A percentile compares a stretch with the other conserved stretches of the same genome.
Conservation (phyloP, 37 sponge, comb jelly and placozoan genomes). For the Aplysina aerophoba region DNA sequence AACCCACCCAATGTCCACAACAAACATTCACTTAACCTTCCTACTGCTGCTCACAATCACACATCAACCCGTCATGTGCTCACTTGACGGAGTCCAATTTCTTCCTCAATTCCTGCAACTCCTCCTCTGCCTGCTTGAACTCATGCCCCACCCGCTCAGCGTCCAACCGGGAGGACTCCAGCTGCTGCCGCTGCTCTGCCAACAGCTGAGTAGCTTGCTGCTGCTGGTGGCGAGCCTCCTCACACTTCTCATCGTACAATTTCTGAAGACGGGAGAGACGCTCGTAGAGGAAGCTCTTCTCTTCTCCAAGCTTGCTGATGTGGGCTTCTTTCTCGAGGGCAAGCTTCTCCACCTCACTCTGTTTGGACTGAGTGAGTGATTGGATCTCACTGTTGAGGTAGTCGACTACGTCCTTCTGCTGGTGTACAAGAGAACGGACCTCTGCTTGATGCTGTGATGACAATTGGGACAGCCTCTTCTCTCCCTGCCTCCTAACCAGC, state of each 20-base stretch:
- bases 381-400: slow-evolving; percentile 43
- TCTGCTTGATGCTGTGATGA: slow-evolving; percentile 16
- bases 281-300: slow-evolving; percentile 27
- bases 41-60: no score
- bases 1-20: no score
- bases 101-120: slow-evolving; percentile 46
- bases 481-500: background rate
- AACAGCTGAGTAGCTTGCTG: slow-evolving; percentile 28
- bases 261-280: slow-evolving; percentile 37
- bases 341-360: slow-evolving; percentile 7
- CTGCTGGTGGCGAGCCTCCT: slow-evolving; percentile 44
- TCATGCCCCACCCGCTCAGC: slow-evolving; percentile 43
- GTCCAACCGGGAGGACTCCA: slow-evolving; percentile 45
- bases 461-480: slow-evolving; percentile 5
- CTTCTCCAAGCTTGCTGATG: slow-evolving; percentile 28
- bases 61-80: background rate
- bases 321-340: slow-evolving; percentile 13
- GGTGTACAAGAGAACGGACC: background rate
- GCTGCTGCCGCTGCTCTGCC: slow-evolving; percentile 40
- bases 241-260: slow-evolving; percentile 46
- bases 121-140: slow-evolving; percentile 38
- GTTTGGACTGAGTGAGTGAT: background rate
- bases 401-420: slow-evolving; percentile 35
- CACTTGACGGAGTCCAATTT: slow-evolving; percentile 55
- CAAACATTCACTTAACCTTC: no score